Evolutionary conservation across 2,113 vertebrate species (phyloP).

Genomic region (Meles meles): DNA sequence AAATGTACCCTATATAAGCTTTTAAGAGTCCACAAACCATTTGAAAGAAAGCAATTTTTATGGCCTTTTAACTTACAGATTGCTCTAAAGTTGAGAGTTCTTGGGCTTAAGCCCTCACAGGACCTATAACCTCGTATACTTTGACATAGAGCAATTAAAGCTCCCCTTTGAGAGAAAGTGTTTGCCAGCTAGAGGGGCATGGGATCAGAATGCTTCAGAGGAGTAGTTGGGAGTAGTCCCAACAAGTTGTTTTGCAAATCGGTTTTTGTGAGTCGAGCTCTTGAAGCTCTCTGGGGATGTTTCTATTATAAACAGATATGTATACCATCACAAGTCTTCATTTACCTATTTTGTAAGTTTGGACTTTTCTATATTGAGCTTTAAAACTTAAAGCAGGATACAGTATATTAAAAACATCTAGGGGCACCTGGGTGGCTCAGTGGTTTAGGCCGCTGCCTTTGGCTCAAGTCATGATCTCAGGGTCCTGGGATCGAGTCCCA

Average conservation of each 20-base stretch:
- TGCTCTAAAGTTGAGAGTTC: background rate
- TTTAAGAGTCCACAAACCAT: background rate
- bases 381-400: background rate
- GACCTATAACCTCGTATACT: background rate
- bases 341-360: background rate
- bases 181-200: background rate
- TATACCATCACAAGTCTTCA: background rate
- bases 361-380: background rate
- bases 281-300: background rate
- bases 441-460: too few relatives aligned
- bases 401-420: background rate
- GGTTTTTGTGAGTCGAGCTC: background rate
- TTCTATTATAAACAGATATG: background rate
- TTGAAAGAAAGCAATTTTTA: constrained; percentile 14
- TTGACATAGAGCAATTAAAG: background rate
- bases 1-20: background rate
- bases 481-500: too few relatives aligned
- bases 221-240: background rate
- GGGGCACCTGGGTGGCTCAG: too few relatives aligned
- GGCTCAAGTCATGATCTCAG: too few relatives aligned
- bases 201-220: background rate
- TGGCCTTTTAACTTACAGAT: background rate
- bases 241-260: background rate
- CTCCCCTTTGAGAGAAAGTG: background rate
- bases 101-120: background rate